These are phyloP conservation scores for Agrotis exclamationis DNA, from an alignment of 2,888 invertebrate species.

Conservation along the genomic window DNA sequence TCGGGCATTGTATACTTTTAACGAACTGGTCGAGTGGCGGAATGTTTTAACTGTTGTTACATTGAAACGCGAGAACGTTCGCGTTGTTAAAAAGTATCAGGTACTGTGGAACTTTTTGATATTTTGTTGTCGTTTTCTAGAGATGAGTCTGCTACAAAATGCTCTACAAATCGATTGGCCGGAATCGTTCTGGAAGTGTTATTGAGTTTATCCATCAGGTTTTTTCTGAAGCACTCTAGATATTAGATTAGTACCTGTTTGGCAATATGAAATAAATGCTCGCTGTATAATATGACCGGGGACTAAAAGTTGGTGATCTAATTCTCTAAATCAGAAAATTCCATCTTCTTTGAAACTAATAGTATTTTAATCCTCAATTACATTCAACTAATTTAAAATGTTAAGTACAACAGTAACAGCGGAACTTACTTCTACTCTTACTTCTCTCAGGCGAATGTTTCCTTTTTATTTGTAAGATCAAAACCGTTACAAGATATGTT, in stretches of 20 bases:
- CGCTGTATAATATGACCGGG: no score
- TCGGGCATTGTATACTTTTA: background rate
- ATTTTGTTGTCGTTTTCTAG: background rate
- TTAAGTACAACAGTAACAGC: background rate
- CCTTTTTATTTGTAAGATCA: conserved; percentile 1
- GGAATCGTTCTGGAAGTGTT: no score
- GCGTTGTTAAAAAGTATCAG: background rate
- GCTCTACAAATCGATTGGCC: no score
- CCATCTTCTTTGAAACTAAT: background rate
- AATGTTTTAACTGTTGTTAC: conserved; percentile 9
- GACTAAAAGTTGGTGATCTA: background rate
- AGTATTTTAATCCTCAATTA: background rate
- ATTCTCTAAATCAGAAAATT: background rate
- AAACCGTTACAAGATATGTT: background rate
- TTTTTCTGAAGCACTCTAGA: no score
- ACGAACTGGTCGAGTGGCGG: conserved; percentile 1
- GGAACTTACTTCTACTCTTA: no score
- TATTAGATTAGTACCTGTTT: no score
- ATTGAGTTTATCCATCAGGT: no score
- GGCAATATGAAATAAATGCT: no score
- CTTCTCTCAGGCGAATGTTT: background rate
- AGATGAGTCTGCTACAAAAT: no score
- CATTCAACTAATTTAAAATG: background rate
- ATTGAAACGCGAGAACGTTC: background rate
- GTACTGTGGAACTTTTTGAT: background rate